Conservation (phyloP, 2,797 vertebrate species). For the Aphelocoma californica region DNA sequence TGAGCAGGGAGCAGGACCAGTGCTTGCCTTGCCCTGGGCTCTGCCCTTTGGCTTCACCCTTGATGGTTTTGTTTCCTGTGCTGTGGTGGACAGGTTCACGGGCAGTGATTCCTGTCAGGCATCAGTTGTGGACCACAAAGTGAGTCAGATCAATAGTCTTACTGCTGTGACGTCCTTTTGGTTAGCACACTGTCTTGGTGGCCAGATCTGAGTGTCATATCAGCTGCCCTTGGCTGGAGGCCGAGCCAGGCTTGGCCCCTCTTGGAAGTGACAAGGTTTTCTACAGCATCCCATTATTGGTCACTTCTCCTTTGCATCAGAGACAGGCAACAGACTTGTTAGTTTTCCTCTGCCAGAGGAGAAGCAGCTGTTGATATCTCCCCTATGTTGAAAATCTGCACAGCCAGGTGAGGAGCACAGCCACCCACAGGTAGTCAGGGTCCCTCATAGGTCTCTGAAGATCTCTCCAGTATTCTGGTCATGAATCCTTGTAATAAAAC, state of each 20-base stretch:
- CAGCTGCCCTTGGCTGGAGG: background rate
- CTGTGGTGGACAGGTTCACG: background rate
- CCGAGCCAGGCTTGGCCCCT: background rate
- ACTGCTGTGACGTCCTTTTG: background rate
- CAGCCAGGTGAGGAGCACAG: background rate
- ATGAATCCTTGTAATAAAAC: background rate
- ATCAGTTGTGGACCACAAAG: background rate
- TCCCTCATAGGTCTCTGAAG: background rate
- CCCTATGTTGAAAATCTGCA: background rate
- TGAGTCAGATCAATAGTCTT: background rate
- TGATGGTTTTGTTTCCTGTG: background rate
- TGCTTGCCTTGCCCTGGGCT: background rate
- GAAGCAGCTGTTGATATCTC: background rate
- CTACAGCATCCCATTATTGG: background rate
- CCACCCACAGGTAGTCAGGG: rapidly evolving
- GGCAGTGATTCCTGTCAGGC: background rate
- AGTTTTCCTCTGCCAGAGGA: background rate
- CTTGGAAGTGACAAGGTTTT: background rate
- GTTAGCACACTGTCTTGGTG: rapidly evolving
- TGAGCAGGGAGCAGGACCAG: background rate
- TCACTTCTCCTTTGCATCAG: background rate
- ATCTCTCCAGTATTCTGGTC: background rate
- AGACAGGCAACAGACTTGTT: background rate
- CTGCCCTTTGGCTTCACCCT: background rate
- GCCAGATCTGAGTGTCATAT: rapidly evolving